phyloP scores from a whole-genome alignment of 2,888 invertebrate genomes.

The Lasius fuliginosus region DNA sequence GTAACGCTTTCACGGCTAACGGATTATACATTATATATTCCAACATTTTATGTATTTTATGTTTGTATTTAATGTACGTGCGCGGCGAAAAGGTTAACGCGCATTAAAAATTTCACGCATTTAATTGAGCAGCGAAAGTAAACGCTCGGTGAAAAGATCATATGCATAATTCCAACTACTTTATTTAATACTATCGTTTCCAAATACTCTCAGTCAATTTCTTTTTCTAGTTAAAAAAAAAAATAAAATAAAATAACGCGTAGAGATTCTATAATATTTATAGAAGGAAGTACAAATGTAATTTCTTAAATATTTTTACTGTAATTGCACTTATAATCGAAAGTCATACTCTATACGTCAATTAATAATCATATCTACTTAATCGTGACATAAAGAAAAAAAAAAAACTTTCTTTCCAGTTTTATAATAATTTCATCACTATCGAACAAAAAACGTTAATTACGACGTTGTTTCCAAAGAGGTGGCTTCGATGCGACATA shows the following conservation, averaged over 20 bases:
- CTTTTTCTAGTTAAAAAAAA: neutral
- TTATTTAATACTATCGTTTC: neutral
- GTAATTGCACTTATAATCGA: neutral
- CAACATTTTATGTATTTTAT: neutral
- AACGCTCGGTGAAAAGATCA: neutral
- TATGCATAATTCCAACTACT: neutral
- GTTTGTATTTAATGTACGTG: slow-evolving; percentile 8
- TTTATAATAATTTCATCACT: neutral
- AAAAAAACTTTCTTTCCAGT: neutral
- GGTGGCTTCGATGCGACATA: neutral
- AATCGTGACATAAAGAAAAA: neutral
- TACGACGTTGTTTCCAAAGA: neutral
- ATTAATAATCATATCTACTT: neutral
- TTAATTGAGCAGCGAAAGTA: neutral
- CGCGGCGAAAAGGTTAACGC: slow-evolving; percentile 20
- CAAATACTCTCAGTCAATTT: neutral
- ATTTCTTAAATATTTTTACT: neutral
- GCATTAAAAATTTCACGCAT: slow-evolving; percentile 7
- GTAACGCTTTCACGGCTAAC: slow-evolving; percentile 43
- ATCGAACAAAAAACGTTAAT: neutral
- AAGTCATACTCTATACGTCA: neutral
- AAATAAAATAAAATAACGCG: neutral
- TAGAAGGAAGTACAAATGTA: neutral
- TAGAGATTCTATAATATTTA: neutral
- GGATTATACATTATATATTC: slow-evolving; percentile 24